A percentile compares a stretch with the other conserved stretches of the same genome.
These are phyloP conservation scores for Heteromurus nitidus DNA, from an alignment of 2,888 invertebrate species.

Conservation along the genomic window DNA sequence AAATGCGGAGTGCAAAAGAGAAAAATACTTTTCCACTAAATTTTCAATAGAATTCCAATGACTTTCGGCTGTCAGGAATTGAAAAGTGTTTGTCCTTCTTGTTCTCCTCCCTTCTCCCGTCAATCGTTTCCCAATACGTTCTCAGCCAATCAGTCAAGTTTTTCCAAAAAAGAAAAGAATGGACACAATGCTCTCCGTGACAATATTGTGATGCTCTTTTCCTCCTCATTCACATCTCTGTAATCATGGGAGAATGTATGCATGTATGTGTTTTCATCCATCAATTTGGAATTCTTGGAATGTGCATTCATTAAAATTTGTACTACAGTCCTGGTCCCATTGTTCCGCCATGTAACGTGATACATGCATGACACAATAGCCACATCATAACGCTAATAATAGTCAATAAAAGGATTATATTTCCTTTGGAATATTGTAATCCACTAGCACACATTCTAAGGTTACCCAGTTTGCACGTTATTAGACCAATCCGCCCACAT, in stretches of 20 bases:
- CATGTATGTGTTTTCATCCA: too few relatives aligned
- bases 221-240: neutral
- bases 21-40: constrained; percentile 18
- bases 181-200: too few relatives aligned
- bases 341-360: neutral
- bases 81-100: constrained; percentile 62
- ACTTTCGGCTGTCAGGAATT: constrained; percentile 71
- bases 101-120: constrained; percentile 44
- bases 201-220: neutral
- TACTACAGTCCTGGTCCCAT: neutral
- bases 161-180: neutral
- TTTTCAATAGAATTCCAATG: constrained; percentile 59
- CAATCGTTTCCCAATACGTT: constrained; percentile 43
- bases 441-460: neutral
- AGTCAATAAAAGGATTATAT: neutral
- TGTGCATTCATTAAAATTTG: constrained; percentile 19
- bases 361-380: neutral
- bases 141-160: constrained; percentile 64
- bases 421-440: neutral
- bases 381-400: neutral
- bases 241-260: too few relatives aligned
- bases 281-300: constrained; percentile 54
- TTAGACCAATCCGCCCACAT: neutral
- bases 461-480: neutral
- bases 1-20: constrained; percentile 24